phyloP scores from a whole-genome alignment of 2,888 invertebrate species.

The Diaprepes abbreviatus region DNA sequence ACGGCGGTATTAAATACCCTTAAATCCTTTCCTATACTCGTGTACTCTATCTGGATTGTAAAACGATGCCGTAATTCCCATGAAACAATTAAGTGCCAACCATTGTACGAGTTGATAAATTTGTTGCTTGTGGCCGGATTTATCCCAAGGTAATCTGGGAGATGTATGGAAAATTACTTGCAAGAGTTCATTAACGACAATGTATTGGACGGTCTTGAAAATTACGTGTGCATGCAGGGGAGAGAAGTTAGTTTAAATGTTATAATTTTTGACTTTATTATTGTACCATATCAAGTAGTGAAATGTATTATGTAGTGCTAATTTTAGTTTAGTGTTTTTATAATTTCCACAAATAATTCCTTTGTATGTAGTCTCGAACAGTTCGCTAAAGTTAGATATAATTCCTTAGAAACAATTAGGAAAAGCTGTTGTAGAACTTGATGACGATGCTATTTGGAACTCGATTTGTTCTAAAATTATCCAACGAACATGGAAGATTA shows the following conservation, averaged over 20 bases:
- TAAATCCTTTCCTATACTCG: conserved; percentile 4
- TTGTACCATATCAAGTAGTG: too few relatives aligned
- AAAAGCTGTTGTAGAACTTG: conserved; percentile 12
- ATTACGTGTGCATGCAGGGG: conserved; percentile 3
- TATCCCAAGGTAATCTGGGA: conserved; percentile 8
- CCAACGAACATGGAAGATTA: background rate
- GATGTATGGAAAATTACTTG: conserved; percentile 15
- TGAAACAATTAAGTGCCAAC: conserved; percentile 17
- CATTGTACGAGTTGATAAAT: conserved; percentile 29
- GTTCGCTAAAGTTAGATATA: background rate
- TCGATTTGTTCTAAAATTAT: background rate
- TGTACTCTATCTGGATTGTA: background rate
- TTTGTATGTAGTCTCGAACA: background rate
- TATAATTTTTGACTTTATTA: too few relatives aligned
- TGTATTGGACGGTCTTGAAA: conserved; percentile 1
- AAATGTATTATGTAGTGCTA: too few relatives aligned
- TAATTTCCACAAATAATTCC: too few relatives aligned
- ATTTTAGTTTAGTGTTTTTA: too few relatives aligned
- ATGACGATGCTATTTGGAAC: conserved; percentile 4
- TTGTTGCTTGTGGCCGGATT: conserved; percentile 10
- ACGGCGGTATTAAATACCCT: background rate
- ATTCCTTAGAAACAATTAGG: conserved; percentile 5
- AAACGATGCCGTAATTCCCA: conserved; percentile 4
- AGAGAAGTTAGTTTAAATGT: background rate
- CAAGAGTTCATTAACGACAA: conserved; percentile 1